Base-by-base conservation (phyloP, 1,140 invertebrate genomes). In the Dryas iulia region DNA sequence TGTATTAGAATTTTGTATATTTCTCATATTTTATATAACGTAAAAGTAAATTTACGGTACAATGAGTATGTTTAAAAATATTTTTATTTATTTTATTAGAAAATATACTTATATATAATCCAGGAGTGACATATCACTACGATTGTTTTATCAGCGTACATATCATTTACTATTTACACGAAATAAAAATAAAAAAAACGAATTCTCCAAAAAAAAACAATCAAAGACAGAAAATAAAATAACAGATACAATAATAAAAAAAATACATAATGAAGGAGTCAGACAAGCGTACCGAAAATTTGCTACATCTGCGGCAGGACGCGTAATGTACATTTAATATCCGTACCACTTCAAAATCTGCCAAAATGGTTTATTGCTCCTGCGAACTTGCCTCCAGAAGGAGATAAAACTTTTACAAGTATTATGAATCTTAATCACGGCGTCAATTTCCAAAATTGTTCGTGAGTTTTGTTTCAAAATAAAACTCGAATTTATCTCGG, bases 391-490 rank as follows among this genome's bases (percentile, higher is more conserved):
- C 61, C 75, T 73, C 69, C 72, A 71, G 77, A 77, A 74, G 56
- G 73, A 88, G 86, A 89, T 87, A 86, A 87, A 89, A 89, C 84
- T 89, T n/a, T 89, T 79, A 85, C 78, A 86, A 76, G 86, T 83
- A 86, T 85, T 87, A 89, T 89, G 87, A 89, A 86, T 87, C 85
- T 83, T 86, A 89, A 87, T 86, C 81, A 80, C 69, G 56, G 78
- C 83, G 87, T 76, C 80, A 82, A 89, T 89, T 84, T 71, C 74
- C 72, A 73, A 85, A 86, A 84, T 87, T 86, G 82, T 86, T 89
- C 78, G 74, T 70, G 77, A 86, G 79, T 82, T 84, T 82, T 84
- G 79, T 84, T 72, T 82, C 81, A 82, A 83, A 84, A 82, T 82
- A 83, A 86, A 89, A 87, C 79, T 83, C 66, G 74, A 78, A 86